Evolutionary conservation across 2,797 vertebrate species (phyloP).

Genomic region (Bucorvus abyssinicus): DNA sequence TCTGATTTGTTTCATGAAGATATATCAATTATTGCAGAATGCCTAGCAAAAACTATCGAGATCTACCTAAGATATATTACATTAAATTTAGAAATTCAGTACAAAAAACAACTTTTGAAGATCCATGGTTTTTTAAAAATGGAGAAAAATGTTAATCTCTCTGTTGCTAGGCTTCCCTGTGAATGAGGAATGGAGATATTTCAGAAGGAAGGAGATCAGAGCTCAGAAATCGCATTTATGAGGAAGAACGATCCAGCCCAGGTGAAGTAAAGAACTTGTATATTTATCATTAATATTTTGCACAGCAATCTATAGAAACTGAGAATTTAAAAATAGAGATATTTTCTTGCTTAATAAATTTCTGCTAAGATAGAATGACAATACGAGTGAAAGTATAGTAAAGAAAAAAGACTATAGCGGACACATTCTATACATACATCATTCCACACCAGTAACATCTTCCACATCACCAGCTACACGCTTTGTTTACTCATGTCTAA

Average conservation of each 20-base stretch:
- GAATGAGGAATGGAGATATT: background rate
- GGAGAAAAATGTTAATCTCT: background rate
- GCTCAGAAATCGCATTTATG: background rate
- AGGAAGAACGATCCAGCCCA: background rate
- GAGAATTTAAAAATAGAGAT: background rate
- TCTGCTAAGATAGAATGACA: background rate
- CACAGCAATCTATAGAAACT: background rate
- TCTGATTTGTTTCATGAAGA: background rate
- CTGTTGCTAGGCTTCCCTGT: background rate
- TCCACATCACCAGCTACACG: background rate
- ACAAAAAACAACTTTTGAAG: background rate
- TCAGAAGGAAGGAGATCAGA: background rate
- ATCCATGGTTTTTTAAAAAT: background rate
- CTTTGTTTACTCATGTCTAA: background rate
- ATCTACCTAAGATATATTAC: background rate
- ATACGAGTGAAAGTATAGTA: background rate
- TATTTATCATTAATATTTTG: background rate
- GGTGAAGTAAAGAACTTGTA: background rate
- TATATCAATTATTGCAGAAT: background rate
- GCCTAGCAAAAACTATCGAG: background rate
- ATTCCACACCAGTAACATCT: background rate
- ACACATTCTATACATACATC: background rate
- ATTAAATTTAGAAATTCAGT: background rate
- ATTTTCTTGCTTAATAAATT: background rate
- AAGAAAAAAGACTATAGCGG: background rate